A percentile compares a stretch with the other conserved stretches of the same genome.
phyloP scores from a whole-genome alignment of 2,113 vertebrate genomes.

The Corythornis vintsioides region DNA sequence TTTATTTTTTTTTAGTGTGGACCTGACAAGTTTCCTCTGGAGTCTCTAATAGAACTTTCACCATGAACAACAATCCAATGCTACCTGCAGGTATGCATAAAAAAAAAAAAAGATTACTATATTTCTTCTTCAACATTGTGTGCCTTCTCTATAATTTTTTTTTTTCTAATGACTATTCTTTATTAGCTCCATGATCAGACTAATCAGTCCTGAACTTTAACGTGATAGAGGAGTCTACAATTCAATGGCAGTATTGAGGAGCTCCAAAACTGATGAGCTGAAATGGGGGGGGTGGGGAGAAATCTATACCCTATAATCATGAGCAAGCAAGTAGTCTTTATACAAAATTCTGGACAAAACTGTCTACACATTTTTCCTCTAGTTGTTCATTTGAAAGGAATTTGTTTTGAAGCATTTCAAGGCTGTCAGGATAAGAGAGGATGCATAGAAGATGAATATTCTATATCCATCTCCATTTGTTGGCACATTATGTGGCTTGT shows the following conservation, averaged over 20 bases:
- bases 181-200: not conserved
- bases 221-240: not conserved
- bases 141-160: not conserved
- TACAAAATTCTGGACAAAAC: not conserved
- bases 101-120: not conserved
- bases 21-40: constrained; percentile 77
- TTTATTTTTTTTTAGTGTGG: constrained; percentile 77
- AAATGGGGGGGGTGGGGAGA: not conserved
- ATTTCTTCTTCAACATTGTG: not conserved
- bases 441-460: not conserved
- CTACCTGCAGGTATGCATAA: constrained; percentile 76
- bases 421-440: not conserved
- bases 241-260: not conserved
- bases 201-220: not conserved
- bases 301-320: not conserved
- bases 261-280: not conserved
- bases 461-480: not conserved
- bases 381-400: not conserved
- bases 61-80: constrained; percentile 80
- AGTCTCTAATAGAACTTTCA: constrained; percentile 69
- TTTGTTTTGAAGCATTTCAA: not conserved
- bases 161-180: not conserved
- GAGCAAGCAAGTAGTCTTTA: not conserved
- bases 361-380: not conserved
- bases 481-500: not conserved